These are phyloP conservation scores for Tauraco erythrolophus DNA, from an alignment of 2,113 vertebrate genomes.

Conservation along the genomic window DNA sequence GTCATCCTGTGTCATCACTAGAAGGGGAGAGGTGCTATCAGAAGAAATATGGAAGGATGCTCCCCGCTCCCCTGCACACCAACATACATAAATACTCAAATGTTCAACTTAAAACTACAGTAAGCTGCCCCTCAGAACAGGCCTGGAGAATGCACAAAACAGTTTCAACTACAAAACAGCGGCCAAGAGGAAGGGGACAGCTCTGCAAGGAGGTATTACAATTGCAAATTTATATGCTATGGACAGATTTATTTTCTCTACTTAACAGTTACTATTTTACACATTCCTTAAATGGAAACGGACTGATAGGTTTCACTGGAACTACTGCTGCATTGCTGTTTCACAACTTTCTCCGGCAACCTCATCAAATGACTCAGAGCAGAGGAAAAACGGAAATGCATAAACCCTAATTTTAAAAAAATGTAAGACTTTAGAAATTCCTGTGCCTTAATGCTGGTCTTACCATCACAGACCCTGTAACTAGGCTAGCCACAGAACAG, in stretches of 20 bases:
- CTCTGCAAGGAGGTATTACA: not conserved
- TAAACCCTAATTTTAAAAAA: not conserved
- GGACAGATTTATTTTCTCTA: slow-evolving; percentile 33
- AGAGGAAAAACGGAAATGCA: not conserved
- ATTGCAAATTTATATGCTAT: slow-evolving; percentile 9
- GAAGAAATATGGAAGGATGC: not conserved
- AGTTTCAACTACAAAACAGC: not conserved
- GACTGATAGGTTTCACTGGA: not conserved
- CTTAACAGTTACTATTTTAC: slow-evolving; percentile 8
- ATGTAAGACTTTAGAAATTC: not conserved
- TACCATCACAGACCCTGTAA: not conserved
- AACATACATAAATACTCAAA: not conserved
- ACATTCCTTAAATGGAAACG: not conserved
- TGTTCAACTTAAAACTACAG: not conserved
- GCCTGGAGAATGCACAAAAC: not conserved
- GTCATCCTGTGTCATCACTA: not conserved
- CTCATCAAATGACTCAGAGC: not conserved
- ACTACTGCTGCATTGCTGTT: not conserved
- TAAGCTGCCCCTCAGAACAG: not conserved
- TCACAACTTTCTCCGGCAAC: slow-evolving; percentile 4
- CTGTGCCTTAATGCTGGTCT: not conserved
- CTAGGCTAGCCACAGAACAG: not conserved
- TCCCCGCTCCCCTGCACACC: not conserved
- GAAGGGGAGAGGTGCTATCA: not conserved
- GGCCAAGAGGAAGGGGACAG: not conserved